These are phyloP conservation scores for Conus canariensis DNA, from an alignment of 2,888 invertebrate genomes.

Conservation along the genomic window DNA sequence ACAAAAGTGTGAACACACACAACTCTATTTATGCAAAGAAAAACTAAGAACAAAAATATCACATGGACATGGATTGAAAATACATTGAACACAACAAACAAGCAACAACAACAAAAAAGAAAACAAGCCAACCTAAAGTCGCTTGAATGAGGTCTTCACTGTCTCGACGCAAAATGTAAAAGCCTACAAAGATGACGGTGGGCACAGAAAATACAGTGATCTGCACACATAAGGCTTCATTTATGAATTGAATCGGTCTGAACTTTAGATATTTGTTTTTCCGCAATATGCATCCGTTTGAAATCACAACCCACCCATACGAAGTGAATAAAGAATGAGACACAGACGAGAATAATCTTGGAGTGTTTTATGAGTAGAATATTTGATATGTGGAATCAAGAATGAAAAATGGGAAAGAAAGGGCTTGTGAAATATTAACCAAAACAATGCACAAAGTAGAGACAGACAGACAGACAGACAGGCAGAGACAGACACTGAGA, in stretches of 20 bases:
- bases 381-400: not conserved
- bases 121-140: slow-evolving; percentile 76
- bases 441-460: no score
- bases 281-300: no score
- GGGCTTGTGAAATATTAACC: no score
- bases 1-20: no score
- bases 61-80: not conserved
- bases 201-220: slow-evolving; percentile 85
- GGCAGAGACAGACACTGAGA: no score
- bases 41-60: not conserved
- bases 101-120: not conserved
- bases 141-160: slow-evolving; percentile 85
- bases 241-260: no score
- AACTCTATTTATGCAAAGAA: no score
- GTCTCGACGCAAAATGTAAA: slow-evolving; percentile 83
- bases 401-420: no score
- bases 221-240: slow-evolving; percentile 66
- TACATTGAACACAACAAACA: not conserved
- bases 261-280: no score
- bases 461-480: no score
- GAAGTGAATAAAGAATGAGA: not conserved
- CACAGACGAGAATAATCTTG: not conserved
- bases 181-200: slow-evolving; percentile 79
- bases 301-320: not conserved
- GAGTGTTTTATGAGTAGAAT: not conserved